Evolutionary conservation across 2,888 invertebrate species (phyloP).

Genomic region (Apodemia hepburni): DNA sequence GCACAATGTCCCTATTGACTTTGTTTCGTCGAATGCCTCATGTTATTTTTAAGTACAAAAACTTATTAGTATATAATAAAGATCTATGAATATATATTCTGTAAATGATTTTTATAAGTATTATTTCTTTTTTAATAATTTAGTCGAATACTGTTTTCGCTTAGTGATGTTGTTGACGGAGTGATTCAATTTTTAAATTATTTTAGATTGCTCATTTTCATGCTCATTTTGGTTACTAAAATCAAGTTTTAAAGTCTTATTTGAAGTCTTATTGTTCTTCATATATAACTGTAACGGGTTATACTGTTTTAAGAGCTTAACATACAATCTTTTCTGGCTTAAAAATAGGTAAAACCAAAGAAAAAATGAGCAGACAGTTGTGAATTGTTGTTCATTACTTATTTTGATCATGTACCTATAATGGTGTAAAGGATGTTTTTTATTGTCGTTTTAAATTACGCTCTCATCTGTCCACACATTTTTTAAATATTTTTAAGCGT

Average conservation of each 20-base stretch:
- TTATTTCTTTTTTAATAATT: constrained; percentile 15
- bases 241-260: no score
- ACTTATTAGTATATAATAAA: constrained; percentile 40
- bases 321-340: no score
- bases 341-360: not conserved
- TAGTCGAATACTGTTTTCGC: not conserved
- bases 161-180: not conserved
- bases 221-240: no score
- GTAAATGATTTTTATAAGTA: constrained; percentile 29
- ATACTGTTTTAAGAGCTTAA: no score
- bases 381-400: not conserved
- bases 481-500: not conserved
- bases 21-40: constrained; percentile 56
- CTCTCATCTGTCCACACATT: not conserved
- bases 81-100: constrained; percentile 40
- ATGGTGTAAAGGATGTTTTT: not conserved
- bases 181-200: not conserved
- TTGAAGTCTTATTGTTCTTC: no score
- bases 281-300: no score
- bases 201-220: no score
- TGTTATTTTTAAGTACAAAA: constrained; percentile 60
- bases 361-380: not conserved
- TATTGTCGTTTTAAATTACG: not conserved
- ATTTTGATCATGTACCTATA: not conserved
- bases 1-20: constrained; percentile 56